Base-by-base conservation (phyloP, 1,140 invertebrate genomes). In the Adelges cooleyi region DNA sequence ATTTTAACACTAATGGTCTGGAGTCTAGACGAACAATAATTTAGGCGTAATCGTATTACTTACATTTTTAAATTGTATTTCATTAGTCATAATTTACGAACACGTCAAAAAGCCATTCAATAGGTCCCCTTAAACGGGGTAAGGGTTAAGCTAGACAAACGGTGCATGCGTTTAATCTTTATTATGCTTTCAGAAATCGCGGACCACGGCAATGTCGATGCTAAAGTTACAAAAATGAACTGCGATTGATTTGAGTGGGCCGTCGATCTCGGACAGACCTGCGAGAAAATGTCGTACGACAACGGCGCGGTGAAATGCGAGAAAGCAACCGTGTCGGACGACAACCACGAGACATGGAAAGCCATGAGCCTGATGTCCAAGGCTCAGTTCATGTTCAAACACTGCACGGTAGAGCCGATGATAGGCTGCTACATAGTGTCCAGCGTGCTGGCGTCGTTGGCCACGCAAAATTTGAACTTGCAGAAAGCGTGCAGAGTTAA, bases 401-500 rank as follows among this genome's bases (percentile, higher is more conserved):
- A 87, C 70, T 85, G 87, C 36, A 89, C 87, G 0, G 86, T 89
- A 4, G 87, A 90, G 71, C 86, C 86, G 0, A 85, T 89, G 75
- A 73, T 89, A 33, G 85, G 85, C 0, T 85, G 84, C 68, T 89
- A 87, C 71, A 86, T 89, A 15, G 87, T 89, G 77, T 85, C 86
- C 1, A 85, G 84, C 66, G 85, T 88, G 15, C 74, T 89, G 1
- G 84, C 86, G 1, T 82, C 81, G n/a, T 72, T 89, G 40, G 86
- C 86, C 18, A 87, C 85, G 15, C 86, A 88, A 73, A 89, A 90
- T 74, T 76, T 92, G 15, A 89, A 87, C 70, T 77, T 90, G 69
- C 87, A 90, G 73, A 90, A 90, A 74, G 87, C 88, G 0, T 92
- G 89, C 71, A 76, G 86, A 59, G 86, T 91, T 0, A 90, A 90